A percentile compares a stretch with the other conserved stretches of the same genome.
These are phyloP conservation scores for Habroteleia sp. DNA, from an alignment of 2,888 invertebrate species.

Conservation along the genomic window DNA sequence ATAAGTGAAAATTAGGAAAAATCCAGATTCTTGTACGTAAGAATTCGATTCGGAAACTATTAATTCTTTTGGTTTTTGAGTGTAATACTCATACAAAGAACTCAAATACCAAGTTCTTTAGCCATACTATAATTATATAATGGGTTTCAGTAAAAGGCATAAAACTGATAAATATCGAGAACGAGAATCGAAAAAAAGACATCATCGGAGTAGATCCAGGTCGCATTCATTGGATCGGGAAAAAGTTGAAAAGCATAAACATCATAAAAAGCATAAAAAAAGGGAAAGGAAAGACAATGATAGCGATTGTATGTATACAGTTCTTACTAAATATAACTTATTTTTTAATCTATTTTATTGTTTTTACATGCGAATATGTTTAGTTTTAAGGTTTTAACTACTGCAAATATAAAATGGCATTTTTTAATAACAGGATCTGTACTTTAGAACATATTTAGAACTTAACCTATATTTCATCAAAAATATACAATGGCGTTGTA, in stretches of 20 bases:
- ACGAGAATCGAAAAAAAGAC: slow-evolving; percentile 84
- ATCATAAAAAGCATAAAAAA: slow-evolving; percentile 79
- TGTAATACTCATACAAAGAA: slow-evolving; percentile 21
- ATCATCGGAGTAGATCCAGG: slow-evolving; percentile 84
- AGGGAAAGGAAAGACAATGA: slow-evolving; percentile 79
- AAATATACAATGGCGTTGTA: too few species aligned
- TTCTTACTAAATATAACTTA: too few species aligned
- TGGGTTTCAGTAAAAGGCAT: slow-evolving; percentile 88
- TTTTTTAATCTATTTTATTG: too few species aligned
- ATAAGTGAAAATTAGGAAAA: neutral
- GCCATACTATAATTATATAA: too few species aligned
- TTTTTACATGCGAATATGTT: too few species aligned
- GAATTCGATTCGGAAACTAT: slow-evolving; percentile 17
- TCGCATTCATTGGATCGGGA: slow-evolving; percentile 80
- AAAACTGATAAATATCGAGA: slow-evolving; percentile 84
- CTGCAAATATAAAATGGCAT: too few species aligned
- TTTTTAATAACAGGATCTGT: too few species aligned
- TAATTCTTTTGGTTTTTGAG: slow-evolving; percentile 23
- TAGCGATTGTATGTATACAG: slow-evolving; percentile 80
- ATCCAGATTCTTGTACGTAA: slow-evolving; percentile 14
- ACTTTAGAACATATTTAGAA: too few species aligned
- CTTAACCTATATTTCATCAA: too few species aligned
- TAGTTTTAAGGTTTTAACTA: too few species aligned
- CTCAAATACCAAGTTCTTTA: too few species aligned
- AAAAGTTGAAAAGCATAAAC: slow-evolving; percentile 78